Evolutionary conservation across 2,113 vertebrate genomes (phyloP), one percentile per base, ranked within the genome.

Genomic region (Mesoclemmys tuberculata): DNA sequence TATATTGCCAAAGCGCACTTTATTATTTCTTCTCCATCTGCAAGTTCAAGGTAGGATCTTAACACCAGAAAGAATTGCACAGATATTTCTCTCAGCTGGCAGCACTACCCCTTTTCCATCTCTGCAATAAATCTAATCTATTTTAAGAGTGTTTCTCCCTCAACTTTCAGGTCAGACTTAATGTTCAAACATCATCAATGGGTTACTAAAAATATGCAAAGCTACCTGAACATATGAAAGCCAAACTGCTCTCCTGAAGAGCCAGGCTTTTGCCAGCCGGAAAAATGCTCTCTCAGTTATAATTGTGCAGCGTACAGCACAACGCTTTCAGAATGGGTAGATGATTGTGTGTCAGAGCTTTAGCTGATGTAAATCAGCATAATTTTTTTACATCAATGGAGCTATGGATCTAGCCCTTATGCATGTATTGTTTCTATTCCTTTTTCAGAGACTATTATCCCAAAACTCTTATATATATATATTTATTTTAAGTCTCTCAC

Each of bases 1-100:
- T 93, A 3, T 91, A 92, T 97, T 96, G 95, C 54, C 51, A 94
- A 89, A 83, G 26, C 27, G 24, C 27, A 78, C 38, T 52, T 48
- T 92, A 90, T 96, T 96, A 88, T 94, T 97, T 96, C 87, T 97
- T 56, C 90, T 97, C 89, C 90, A 89, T 97, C 95, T 96, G 91
- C 87, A 97, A 97, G 92, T 97, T 98, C 94, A 97, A 94, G 90
- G 94, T 89, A 95, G 19, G 49, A 41, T 94, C 74, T 91, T 97
- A 96, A 96, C 41, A 95, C 68, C 91, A 96, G 91, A 64, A 52
- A 87, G 41, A 90, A 75, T 80, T 75, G 77, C 87, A 89, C 0
- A 92, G 87, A 90, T 82, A 90, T 84, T 96, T 94, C 74, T 77
- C 56, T 94, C 90, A 49, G 22, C 49, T 77, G 52, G 81, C 79